A percentile compares a stretch with the other conserved stretches of the same genome.
Conservation (phyloP, 1,140 invertebrate species). For the Paraescarpia echinospica region DNA sequence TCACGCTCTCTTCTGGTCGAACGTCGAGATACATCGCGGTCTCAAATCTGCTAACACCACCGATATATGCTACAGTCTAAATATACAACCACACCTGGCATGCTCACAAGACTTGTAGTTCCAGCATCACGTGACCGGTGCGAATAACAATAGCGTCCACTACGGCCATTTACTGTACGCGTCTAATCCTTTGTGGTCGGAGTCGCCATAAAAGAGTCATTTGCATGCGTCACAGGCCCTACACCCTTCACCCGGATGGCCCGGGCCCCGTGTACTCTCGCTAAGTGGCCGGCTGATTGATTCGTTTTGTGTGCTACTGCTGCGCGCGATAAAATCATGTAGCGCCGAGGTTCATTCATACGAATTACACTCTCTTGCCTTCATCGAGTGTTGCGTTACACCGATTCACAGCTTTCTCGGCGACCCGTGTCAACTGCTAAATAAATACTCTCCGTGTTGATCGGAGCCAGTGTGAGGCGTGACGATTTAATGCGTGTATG, state of each 20-base stretch:
- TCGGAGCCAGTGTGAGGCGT: background rate
- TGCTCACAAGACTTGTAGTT: background rate
- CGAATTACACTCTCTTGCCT: background rate
- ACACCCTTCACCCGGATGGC: background rate
- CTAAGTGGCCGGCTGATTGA: background rate
- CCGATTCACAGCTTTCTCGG: background rate
- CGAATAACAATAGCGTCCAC: background rate
- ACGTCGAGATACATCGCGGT: background rate
- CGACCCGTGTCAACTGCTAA: background rate
- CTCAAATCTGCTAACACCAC: background rate
- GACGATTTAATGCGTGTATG: background rate
- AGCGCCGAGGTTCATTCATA: background rate
- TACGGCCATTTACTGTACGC: background rate
- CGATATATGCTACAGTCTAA: background rate
- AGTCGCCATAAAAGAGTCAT: background rate
- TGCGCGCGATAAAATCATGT: background rate
- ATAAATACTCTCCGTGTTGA: background rate
- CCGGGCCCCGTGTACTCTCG: background rate
- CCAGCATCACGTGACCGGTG: background rate
- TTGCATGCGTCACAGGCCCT: background rate
- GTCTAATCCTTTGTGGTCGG: background rate
- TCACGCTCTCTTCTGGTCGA: background rate
- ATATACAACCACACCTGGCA: background rate
- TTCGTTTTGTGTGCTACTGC: background rate
- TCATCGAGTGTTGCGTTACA: background rate